phyloP scores from a whole-genome alignment of 2,888 invertebrate genomes.

The Acleris holmiana region DNA sequence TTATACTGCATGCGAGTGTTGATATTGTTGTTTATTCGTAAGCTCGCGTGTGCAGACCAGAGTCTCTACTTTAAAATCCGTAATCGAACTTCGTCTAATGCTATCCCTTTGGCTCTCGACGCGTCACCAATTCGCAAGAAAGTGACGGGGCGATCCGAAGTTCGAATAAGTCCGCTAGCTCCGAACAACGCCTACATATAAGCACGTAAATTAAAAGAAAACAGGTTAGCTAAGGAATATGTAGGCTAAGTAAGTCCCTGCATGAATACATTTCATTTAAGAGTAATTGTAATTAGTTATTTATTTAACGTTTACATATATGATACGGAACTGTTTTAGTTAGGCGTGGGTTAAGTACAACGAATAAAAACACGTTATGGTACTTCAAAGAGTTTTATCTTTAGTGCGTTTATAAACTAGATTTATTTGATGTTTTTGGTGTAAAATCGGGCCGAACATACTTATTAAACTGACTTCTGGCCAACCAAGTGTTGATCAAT shows the following conservation, averaged over 20 bases:
- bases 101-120: no score
- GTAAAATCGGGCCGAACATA: no score
- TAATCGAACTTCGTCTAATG: no score
- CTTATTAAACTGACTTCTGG: no score
- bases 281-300: conserved; percentile 51
- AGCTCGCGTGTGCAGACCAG: conserved; percentile 25
- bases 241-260: conserved; percentile 61
- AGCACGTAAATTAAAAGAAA: conserved; percentile 57
- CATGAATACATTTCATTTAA: conserved; percentile 75
- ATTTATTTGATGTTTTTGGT: conserved; percentile 1
- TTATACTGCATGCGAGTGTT: conserved; percentile 33
- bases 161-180: no score
- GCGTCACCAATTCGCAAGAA: no score
- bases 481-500: no score
- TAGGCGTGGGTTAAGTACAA: conserved; percentile 71
- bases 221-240: conserved; percentile 70
- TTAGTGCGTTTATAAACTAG: conserved; percentile 18
- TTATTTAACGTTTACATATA: conserved; percentile 41
- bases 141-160: no score
- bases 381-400: conserved; percentile 25
- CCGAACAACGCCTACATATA: conserved; percentile 41
- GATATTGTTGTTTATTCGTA: conserved; percentile 28
- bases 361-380: conserved; percentile 56
- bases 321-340: conserved; percentile 46
- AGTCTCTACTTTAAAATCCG: no score